Evolutionary conservation across 2,888 invertebrate genomes (phyloP).

Genomic region (Mimas tiliae): DNA sequence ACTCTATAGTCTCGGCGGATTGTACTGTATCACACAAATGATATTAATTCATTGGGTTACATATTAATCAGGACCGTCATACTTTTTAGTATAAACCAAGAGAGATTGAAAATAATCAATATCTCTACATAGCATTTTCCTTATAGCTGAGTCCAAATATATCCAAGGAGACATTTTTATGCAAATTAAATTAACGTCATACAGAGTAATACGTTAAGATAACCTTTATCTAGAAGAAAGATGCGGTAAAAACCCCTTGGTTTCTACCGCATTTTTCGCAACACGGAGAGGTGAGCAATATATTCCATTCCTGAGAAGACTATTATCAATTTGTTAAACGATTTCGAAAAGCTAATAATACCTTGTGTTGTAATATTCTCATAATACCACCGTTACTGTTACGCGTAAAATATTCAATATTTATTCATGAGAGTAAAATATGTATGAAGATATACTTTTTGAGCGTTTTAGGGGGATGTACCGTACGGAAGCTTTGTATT

Average conservation of each 20-base stretch:
- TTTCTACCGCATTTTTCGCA: neutral
- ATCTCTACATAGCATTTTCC: constrained; percentile 18
- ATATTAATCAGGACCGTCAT: neutral
- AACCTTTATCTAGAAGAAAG: too few species aligned
- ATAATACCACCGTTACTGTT: constrained; percentile 26
- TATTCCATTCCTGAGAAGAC: neutral
- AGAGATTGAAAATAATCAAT: constrained; percentile 8
- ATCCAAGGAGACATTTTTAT: constrained; percentile 28
- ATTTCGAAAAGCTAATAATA: constrained; percentile 39
- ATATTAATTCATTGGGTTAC: constrained; percentile 29
- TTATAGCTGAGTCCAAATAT: constrained; percentile 1
- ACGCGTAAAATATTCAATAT: constrained; percentile 57
- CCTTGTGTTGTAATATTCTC: constrained; percentile 36
- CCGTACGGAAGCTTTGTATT: constrained; percentile 44
- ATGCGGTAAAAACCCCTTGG: too few species aligned
- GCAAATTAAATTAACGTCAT: constrained; percentile 34
- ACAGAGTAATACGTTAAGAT: neutral
- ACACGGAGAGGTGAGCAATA: neutral
- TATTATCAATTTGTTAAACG: constrained; percentile 1
- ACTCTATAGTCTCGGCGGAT: constrained; percentile 37
- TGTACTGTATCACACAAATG: constrained; percentile 44
- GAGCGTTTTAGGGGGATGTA: constrained; percentile 43
- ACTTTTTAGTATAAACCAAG: too few species aligned
- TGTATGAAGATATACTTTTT: constrained; percentile 51
- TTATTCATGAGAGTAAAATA: constrained; percentile 70